These are phyloP conservation scores for Peromyscus leucopus DNA, from an alignment of 2,113 vertebrate species.

Conservation along the genomic window DNA sequence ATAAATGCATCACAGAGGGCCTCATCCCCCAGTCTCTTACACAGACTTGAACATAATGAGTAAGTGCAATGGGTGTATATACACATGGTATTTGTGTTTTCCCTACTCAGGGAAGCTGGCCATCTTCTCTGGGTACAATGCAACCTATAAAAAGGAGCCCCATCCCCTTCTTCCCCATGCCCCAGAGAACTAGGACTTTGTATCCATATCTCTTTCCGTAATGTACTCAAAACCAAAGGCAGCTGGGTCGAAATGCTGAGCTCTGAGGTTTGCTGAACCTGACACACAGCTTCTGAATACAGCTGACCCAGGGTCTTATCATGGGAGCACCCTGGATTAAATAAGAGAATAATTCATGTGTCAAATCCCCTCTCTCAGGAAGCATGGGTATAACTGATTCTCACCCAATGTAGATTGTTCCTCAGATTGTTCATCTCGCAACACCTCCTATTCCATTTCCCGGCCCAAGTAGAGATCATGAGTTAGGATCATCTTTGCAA, in stretches of 20 bases:
- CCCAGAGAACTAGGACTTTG: neutral
- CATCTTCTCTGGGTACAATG: neutral
- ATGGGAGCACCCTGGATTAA: neutral
- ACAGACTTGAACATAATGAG: neutral
- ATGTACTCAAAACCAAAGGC: constrained; percentile 29
- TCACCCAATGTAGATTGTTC: neutral
- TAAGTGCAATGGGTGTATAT: neutral
- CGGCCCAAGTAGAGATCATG: neutral
- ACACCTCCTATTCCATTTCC: neutral
- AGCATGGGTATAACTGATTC: constrained; percentile 21
- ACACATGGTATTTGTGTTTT: neutral
- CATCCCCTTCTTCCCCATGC: neutral
- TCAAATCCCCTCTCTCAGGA: constrained; percentile 52
- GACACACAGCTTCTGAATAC: neutral
- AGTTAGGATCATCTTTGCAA: neutral
- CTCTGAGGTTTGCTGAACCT: neutral
- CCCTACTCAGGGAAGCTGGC: neutral
- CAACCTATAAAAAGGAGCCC: neutral
- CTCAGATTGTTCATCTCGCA: neutral
- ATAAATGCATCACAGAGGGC: neutral
- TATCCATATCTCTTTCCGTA: neutral
- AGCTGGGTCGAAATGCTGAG: neutral
- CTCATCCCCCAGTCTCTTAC: neutral
- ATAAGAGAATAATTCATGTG: constrained; percentile 53
- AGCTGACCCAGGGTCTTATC: neutral